Percentiles rank a stretch among this genome's conserved stretches.
Evolutionary conservation across 2,113 vertebrate genomes (phyloP).

Genomic region (Isurus oxyrinchus): DNA sequence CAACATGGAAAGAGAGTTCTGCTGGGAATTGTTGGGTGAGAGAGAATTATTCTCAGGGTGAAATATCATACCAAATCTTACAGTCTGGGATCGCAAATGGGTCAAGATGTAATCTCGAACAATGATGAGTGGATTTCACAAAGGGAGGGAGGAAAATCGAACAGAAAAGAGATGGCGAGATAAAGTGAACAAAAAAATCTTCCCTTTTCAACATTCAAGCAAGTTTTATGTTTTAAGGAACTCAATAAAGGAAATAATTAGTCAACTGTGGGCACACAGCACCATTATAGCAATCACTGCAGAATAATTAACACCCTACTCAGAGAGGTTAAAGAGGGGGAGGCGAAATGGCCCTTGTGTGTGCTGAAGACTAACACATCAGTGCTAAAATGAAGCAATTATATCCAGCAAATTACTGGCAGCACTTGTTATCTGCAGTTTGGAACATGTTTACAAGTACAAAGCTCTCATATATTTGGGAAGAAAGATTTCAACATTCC

Average conservation of each 20-base stretch:
- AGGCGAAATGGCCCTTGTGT: not conserved
- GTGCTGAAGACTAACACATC: not conserved
- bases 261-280: not conserved
- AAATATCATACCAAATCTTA: not conserved
- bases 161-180: not conserved
- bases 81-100: not conserved
- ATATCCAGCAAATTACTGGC: not conserved
- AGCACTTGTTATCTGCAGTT: not conserved
- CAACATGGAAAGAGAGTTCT: not conserved
- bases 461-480: not conserved
- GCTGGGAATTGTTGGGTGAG: not conserved
- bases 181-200: not conserved
- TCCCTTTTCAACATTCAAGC: not conserved
- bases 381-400: constrained; percentile 22
- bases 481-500: not conserved
- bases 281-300: not conserved
- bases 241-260: not conserved
- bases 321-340: constrained; percentile 1
- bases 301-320: not conserved
- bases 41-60: not conserved
- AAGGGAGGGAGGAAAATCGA: not conserved
- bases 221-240: not conserved
- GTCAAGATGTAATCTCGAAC: not conserved
- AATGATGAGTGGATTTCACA: not conserved
- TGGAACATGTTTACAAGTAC: not conserved